Evolutionary conservation across 2,113 vertebrate species (phyloP).

Genomic region (Haplochromis vanheusdeni): DNA sequence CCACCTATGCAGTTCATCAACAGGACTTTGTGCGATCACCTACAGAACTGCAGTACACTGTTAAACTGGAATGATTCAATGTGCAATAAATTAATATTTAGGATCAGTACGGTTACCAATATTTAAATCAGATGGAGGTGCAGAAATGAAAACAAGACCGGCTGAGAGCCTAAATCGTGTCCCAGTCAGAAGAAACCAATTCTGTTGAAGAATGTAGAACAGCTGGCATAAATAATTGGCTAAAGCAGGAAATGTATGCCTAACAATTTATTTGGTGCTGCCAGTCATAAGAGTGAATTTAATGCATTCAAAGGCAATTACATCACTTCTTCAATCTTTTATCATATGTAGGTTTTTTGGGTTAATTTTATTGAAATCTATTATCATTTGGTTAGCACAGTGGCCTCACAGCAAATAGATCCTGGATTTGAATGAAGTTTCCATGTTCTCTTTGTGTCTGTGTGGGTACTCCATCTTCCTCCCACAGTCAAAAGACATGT

Average conservation of each 20-base stretch:
- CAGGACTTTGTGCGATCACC: background rate
- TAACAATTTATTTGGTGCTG: background rate
- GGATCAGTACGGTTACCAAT: background rate
- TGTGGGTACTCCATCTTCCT: background rate
- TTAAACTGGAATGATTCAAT: background rate
- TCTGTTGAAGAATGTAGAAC: background rate
- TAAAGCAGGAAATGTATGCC: background rate
- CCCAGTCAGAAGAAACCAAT: background rate
- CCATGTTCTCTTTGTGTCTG: background rate
- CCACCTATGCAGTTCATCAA: background rate
- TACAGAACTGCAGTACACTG: background rate
- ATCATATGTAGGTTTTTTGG: background rate
- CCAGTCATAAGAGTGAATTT: background rate
- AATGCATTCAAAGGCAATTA: background rate
- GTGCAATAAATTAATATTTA: background rate
- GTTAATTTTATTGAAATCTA: background rate
- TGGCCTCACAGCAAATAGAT: background rate
- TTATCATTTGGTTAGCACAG: background rate
- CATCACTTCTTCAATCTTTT: background rate
- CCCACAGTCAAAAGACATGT: background rate
- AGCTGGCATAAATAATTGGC: background rate
- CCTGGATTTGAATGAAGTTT: background rate
- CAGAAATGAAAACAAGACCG: background rate
- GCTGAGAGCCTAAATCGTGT: background rate
- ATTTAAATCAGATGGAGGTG: background rate